phyloP scores from a whole-genome alignment of 1,140 invertebrate genomes.

The Hycleus cichorii region DNA sequence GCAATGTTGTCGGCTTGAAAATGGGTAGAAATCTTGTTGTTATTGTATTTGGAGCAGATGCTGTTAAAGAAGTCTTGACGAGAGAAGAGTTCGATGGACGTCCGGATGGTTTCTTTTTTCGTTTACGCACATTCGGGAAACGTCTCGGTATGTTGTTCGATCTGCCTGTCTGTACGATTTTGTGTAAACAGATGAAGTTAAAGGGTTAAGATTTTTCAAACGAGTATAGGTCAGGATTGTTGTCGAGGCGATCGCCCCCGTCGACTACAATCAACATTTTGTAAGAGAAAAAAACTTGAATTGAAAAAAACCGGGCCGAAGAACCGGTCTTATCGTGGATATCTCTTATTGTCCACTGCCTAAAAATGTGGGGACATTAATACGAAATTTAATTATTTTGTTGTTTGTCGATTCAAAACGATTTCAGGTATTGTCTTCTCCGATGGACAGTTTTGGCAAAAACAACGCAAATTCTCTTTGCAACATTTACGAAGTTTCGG shows the following conservation, averaged over 20 bases:
- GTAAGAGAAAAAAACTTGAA: neutral
- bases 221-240: slow-evolving; percentile 9
- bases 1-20: slow-evolving; percentile 32
- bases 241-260: neutral
- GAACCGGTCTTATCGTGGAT: slow-evolving; percentile 8
- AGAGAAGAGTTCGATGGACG: slow-evolving; percentile 60
- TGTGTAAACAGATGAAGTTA: neutral
- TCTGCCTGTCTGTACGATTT: slow-evolving; percentile 10
- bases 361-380: neutral
- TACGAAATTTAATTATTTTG: neutral
- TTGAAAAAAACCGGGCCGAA: no score
- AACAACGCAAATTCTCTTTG: slow-evolving; percentile 55
- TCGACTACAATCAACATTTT: neutral
- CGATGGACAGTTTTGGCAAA: slow-evolving; percentile 54
- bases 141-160: slow-evolving; percentile 47
- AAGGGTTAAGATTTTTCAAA: slow-evolving; percentile 7
- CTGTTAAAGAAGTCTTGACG: slow-evolving; percentile 52
- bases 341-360: slow-evolving; percentile 2
- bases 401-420: neutral
- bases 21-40: slow-evolving; percentile 54
- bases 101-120: slow-evolving; percentile 62
- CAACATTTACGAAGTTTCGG: slow-evolving; percentile 55
- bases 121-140: slow-evolving; percentile 54
- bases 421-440: slow-evolving; percentile 36
- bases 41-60: slow-evolving; percentile 52